These are phyloP conservation scores for Aplysia californica DNA, from an alignment of 1,140 invertebrate genomes.

Conservation along the genomic window DNA sequence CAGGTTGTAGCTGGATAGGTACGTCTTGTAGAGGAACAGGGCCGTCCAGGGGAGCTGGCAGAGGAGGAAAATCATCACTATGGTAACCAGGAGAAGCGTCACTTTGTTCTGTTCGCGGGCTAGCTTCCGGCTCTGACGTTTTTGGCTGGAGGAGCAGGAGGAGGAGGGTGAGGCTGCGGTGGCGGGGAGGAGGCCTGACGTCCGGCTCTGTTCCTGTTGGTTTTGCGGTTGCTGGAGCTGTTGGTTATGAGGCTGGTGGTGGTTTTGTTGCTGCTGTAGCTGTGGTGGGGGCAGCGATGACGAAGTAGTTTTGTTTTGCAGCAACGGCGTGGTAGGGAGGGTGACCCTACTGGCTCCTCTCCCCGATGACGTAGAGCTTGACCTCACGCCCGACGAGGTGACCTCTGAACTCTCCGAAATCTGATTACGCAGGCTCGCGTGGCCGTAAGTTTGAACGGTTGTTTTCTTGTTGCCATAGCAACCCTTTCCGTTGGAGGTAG, in stretches of 20 bases:
- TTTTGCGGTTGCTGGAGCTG: background rate
- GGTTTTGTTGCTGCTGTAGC: background rate
- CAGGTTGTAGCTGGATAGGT: slow-evolving; percentile 31
- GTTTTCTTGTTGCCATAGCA: background rate
- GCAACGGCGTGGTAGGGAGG: too few species aligned
- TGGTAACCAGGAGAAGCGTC: slow-evolving; percentile 79
- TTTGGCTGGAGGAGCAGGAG: background rate
- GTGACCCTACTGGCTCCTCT: background rate
- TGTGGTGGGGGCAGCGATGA: background rate
- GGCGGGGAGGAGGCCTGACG: background rate
- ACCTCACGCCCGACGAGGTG: too few species aligned
- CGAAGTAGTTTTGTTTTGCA: too few species aligned
- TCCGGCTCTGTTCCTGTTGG: background rate
- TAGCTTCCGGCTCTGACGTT: background rate
- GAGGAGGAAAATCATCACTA: slow-evolving; percentile 79
- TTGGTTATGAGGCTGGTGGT: background rate
- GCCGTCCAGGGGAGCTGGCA: slow-evolving; percentile 78
- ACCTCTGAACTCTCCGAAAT: background rate
- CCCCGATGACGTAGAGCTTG: background rate
- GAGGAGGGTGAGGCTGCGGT: background rate
- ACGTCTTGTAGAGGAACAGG: slow-evolving; percentile 35
- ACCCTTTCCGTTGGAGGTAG: background rate
- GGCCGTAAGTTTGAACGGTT: background rate
- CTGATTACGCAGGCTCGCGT: background rate
- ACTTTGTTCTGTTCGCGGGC: slow-evolving; percentile 68